phyloP scores from a whole-genome alignment of 2,113 vertebrate species.

The Burhinus oedicnemus region DNA sequence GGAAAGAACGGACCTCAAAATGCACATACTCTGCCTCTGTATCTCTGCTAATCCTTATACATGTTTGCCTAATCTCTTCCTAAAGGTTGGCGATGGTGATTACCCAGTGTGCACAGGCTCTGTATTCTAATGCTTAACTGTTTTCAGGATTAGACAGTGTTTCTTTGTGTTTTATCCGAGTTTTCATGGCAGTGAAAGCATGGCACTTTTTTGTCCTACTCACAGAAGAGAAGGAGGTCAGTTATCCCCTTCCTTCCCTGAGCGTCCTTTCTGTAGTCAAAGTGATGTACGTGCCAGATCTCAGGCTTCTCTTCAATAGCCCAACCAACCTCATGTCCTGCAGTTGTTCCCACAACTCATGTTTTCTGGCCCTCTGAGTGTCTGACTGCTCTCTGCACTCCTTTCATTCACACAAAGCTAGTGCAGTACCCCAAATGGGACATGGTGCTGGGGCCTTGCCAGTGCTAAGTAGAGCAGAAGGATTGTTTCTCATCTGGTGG shows the following conservation, averaged over 20 bases:
- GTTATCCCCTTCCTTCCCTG: not conserved
- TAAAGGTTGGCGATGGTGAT: not conserved
- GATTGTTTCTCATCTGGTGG: not conserved
- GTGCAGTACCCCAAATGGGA: not conserved
- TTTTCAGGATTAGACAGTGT: not conserved
- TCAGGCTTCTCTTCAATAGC: not conserved
- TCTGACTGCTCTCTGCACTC: rapidly evolving
- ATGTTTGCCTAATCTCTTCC: not conserved
- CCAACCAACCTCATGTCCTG: rapidly evolving
- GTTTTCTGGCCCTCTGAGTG: not conserved
- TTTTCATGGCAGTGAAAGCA: not conserved
- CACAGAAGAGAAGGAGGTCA: not conserved
- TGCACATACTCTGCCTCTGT: not conserved
- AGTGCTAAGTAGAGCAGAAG: not conserved
- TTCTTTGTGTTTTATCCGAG: not conserved
- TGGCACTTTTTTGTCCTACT: not conserved
- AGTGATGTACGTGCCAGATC: not conserved
- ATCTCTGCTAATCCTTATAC: not conserved
- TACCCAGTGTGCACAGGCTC: not conserved
- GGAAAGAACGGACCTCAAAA: not conserved
- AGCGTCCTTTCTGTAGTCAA: not conserved
- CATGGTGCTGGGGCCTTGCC: not conserved
- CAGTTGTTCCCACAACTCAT: not conserved
- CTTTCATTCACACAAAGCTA: not conserved
- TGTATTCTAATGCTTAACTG: not conserved